Evolutionary conservation across 2,888 invertebrate genomes (phyloP).

Genomic region (Nomada ruficornis): DNA sequence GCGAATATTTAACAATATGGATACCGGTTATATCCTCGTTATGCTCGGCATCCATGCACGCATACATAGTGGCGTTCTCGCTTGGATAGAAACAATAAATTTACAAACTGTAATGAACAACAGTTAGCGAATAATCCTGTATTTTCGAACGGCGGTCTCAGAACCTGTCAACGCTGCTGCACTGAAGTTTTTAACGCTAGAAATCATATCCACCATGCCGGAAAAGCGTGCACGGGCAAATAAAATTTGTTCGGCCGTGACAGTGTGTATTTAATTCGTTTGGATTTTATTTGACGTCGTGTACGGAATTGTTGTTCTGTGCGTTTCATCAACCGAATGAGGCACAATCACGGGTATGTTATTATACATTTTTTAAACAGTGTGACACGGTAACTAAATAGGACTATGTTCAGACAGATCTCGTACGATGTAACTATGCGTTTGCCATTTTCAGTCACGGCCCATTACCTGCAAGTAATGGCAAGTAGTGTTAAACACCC

Average conservation of each 20-base stretch:
- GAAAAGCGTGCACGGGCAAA: neutral
- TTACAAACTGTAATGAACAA: constrained; percentile 38
- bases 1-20: constrained; percentile 62
- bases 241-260: neutral
- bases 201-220: neutral
- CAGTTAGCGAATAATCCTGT: constrained; percentile 18
- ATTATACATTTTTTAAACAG: neutral
- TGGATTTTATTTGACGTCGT: too few relatives aligned
- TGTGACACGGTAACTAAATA: too few relatives aligned
- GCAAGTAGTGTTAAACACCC: constrained; percentile 38
- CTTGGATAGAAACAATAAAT: constrained; percentile 35
- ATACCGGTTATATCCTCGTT: constrained; percentile 53
- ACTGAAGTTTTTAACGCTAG: neutral
- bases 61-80: neutral
- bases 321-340: too few relatives aligned
- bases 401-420: neutral
- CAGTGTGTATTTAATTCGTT: neutral
- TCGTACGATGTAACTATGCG: neutral
- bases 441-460: constrained; percentile 37
- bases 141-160: neutral
- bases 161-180: neutral
- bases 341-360: neutral
- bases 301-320: too few relatives aligned
- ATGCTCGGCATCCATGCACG: neutral
- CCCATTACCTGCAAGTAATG: constrained; percentile 51